A percentile compares a stretch with the other conserved stretches of the same genome.
Evolutionary conservation across 2,113 vertebrate species (phyloP).

Genomic region (Cryptotis parvus): DNA sequence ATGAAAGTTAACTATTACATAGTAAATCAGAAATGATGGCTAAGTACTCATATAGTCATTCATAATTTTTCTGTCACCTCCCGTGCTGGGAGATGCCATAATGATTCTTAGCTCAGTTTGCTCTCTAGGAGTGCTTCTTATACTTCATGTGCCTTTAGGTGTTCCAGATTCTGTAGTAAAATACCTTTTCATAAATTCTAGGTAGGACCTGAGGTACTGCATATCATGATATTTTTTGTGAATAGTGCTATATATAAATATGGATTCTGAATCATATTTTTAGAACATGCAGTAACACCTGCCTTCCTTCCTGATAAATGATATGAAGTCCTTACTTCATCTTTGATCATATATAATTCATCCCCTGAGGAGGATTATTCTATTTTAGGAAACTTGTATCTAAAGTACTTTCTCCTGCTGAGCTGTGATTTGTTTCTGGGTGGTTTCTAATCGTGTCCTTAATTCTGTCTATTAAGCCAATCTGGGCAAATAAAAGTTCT

Average conservation of each 20-base stretch:
- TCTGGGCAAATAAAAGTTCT: neutral
- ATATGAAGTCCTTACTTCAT: neutral
- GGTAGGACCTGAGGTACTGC: too few species aligned
- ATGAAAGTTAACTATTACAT: conserved; percentile 10
- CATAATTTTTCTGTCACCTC: too few species aligned
- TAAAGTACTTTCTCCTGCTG: neutral
- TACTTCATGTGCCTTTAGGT: neutral
- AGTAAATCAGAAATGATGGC: neutral
- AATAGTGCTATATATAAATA: neutral
- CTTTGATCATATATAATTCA: neutral
- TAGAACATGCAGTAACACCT: neutral
- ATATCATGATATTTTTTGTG: neutral
- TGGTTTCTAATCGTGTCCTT: neutral
- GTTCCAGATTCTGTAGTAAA: too few species aligned
- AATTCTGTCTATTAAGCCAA: neutral
- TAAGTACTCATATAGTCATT: neutral
- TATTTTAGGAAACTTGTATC: neutral
- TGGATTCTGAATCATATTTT: neutral
- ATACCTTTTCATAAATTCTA: too few species aligned
- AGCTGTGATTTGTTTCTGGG: neutral
- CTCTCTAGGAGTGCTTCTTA: neutral
- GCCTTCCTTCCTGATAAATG: neutral
- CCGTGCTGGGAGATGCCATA: too few species aligned
- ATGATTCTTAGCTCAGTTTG: neutral
- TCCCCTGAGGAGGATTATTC: neutral